Percentiles rank a stretch among this genome's conserved stretches.
These are phyloP conservation scores for Machaerirhynchus nigripectus DNA, from an alignment of 2,113 vertebrate genomes.

Conservation along the genomic window DNA sequence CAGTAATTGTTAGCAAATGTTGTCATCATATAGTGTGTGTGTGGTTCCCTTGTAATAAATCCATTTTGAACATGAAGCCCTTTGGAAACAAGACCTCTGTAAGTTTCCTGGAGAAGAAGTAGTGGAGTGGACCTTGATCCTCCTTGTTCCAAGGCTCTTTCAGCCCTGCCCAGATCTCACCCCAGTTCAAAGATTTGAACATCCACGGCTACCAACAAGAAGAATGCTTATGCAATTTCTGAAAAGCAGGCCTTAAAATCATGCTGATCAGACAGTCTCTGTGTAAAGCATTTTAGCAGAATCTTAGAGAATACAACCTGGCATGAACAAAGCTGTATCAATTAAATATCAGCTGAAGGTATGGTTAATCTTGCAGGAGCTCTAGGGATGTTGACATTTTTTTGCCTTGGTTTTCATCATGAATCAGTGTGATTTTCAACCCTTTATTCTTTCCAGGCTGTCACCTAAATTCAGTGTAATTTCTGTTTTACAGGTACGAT, in stretches of 20 bases:
- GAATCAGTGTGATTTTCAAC: background rate
- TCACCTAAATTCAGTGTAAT: background rate
- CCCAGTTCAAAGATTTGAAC: background rate
- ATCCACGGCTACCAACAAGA: background rate
- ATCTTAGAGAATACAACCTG: background rate
- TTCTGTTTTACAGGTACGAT: constrained; percentile 72
- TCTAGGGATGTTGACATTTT: background rate
- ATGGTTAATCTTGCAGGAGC: background rate
- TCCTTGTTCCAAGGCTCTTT: background rate
- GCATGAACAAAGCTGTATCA: background rate
- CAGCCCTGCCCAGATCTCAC: background rate
- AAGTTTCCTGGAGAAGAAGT: background rate
- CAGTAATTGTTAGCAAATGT: background rate
- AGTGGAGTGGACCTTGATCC: background rate
- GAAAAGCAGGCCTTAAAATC: background rate
- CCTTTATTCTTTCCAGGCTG: background rate
- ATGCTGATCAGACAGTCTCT: background rate
- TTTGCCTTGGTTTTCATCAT: background rate
- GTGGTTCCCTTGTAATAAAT: background rate
- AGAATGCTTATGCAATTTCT: background rate
- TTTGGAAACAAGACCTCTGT: background rate
- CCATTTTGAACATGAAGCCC: background rate
- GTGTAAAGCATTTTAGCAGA: background rate
- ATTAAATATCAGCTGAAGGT: background rate
- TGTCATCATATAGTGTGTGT: background rate